Evolutionary conservation across 2,888 invertebrate species (phyloP), one percentile per base, ranked within the genome.

Genomic region (Aleiodes alternator): DNA sequence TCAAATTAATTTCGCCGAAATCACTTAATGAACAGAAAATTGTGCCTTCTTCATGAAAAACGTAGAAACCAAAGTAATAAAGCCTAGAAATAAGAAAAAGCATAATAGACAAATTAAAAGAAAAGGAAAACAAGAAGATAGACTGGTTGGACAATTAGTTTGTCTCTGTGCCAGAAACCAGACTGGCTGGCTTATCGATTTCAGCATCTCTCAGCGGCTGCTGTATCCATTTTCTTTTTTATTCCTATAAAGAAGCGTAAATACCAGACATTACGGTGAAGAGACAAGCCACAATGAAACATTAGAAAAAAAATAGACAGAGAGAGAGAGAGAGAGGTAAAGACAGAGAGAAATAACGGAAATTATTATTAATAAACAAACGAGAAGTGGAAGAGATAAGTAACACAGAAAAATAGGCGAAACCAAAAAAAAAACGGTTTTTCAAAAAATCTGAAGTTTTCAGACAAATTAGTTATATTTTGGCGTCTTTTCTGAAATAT

Each of bases 121-220:
- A 11, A 38, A 61, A 61, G n/a, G 12, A 11, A 61, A 14, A 61
- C 3, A 31, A 34, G 4, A 70, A 23, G 7, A 57, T 16, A 3
- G n/a, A 57, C 48, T 70, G 56, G 29, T 57, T 29, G 48, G 59
- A 71, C 57, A 59, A 53, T 76, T 69, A 29, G 59, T 79, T 80
- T 66, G 75, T 81, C 75, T 79, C 72, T 79, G 74, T 79, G 78
- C 78, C 81, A 75, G 59, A 75, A 71, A 70, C 16, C 69, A 79
- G 79, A 79, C 14, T 72, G 68, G 72, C 82, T 83, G 77, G 80
- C 81, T 84, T 84, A 86, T 86, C 84, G 84, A 86, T 85, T 84
- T 84, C 85, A 84, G 84, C 84, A 83, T 84, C 85, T 43, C 11
- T 85, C 83, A 81, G 83, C 79, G 76, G 59, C 80, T 81, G 80